phyloP scores from a whole-genome alignment of 2,888 invertebrate species.

The Himalopsyche tibetana region DNA sequence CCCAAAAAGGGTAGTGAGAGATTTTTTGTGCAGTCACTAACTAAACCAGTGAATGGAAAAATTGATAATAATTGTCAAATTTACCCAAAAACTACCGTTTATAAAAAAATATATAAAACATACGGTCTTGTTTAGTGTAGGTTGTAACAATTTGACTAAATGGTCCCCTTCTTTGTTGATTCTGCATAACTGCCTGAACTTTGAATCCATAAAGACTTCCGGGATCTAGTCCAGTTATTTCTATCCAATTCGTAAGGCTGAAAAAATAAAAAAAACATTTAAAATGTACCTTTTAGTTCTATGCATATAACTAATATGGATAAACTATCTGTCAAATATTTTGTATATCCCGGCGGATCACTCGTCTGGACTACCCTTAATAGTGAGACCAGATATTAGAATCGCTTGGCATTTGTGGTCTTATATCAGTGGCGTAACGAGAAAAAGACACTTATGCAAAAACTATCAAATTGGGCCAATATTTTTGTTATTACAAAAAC shows the following conservation, averaged over 20 bases:
- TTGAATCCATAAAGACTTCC: constrained; percentile 83
- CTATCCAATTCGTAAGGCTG: constrained; percentile 76
- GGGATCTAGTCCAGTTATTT: constrained; percentile 79
- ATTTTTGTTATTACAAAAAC: too few relatives aligned
- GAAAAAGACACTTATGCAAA: too few relatives aligned
- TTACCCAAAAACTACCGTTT: too few relatives aligned
- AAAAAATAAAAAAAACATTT: constrained; percentile 65
- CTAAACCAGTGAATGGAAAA: too few relatives aligned
- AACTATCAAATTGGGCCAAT: too few relatives aligned
- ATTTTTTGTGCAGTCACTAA: too few relatives aligned
- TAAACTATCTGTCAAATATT: background rate
- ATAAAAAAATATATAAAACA: background rate
- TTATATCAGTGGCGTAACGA: too few relatives aligned
- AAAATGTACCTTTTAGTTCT: background rate
- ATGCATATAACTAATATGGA: background rate
- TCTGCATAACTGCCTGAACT: constrained; percentile 78
- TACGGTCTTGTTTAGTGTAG: constrained; percentile 82
- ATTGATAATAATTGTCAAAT: too few relatives aligned
- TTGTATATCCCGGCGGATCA: background rate
- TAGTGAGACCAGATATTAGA: too few relatives aligned
- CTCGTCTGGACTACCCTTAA: too few relatives aligned
- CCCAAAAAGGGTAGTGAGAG: too few relatives aligned
- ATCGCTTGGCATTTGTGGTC: too few relatives aligned
- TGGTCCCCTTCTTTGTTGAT: constrained; percentile 72
- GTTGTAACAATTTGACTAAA: constrained; percentile 81